Evolutionary conservation across 2,888 invertebrate genomes (phyloP).

Genomic region (Euplagia quadripunctaria): DNA sequence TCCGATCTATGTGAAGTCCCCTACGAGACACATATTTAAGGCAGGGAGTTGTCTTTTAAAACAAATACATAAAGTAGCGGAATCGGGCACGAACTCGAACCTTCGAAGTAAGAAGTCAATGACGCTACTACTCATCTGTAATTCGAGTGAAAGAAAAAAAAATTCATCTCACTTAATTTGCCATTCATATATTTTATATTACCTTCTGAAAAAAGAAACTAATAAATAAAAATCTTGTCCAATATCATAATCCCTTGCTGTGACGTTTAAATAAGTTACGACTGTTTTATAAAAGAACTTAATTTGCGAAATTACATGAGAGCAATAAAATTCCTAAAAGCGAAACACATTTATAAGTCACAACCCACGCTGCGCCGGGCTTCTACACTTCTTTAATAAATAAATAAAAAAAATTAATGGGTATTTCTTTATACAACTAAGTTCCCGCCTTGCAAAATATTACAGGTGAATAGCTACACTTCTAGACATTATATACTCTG

Average conservation of each 20-base stretch:
- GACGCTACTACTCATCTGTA: not conserved
- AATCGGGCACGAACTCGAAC: too few relatives aligned
- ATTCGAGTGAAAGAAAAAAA: not conserved
- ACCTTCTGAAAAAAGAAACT: not conserved
- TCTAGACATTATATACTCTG: too few relatives aligned
- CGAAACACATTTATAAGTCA: not conserved
- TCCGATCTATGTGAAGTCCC: too few relatives aligned
- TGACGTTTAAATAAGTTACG: not conserved
- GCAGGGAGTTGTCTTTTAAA: too few relatives aligned
- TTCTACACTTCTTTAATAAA: not conserved
- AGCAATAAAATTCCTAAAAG: not conserved
- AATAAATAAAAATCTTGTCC: not conserved
- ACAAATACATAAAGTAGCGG: too few relatives aligned
- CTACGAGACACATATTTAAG: too few relatives aligned
- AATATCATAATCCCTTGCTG: not conserved
- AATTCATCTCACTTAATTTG: not conserved
- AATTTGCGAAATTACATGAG: not conserved
- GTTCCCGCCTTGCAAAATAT: too few relatives aligned
- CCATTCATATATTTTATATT: not conserved
- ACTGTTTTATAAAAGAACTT: not conserved
- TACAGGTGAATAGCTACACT: too few relatives aligned
- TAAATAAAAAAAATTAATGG: not conserved
- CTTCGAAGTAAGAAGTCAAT: too few relatives aligned
- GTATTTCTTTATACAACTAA: not conserved
- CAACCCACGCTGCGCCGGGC: not conserved